Evolutionary conservation across 2,113 vertebrate genomes (phyloP).

Genomic region (Antennarius striatus): DNA sequence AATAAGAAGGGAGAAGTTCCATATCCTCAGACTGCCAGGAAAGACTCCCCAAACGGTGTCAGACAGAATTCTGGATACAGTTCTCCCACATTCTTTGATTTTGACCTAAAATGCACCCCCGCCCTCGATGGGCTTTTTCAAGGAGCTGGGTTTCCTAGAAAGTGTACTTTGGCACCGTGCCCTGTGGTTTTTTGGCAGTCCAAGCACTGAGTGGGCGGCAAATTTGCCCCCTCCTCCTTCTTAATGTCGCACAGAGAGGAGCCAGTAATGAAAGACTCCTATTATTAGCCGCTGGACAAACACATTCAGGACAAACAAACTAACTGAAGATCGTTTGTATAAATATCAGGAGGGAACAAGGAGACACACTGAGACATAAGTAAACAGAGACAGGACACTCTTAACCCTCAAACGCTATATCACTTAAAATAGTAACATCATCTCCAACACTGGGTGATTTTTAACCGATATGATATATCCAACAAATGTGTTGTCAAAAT

Average conservation of each 20-base stretch:
- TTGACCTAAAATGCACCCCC: conserved; percentile 51
- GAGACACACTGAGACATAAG: neutral
- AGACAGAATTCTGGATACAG: conserved; percentile 32
- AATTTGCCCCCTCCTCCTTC: conserved; percentile 30
- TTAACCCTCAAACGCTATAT: neutral
- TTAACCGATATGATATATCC: too few species aligned
- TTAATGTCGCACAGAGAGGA: conserved; percentile 33
- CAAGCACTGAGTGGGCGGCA: conserved; percentile 1
- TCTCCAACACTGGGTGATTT: too few species aligned
- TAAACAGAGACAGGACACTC: neutral
- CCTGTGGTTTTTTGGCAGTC: conserved; percentile 61
- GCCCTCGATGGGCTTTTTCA: conserved; percentile 36
- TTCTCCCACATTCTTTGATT: conserved; percentile 16
- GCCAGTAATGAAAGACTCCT: conserved; percentile 48
- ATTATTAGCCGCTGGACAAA: conserved; percentile 57
- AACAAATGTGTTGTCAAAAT: too few species aligned
- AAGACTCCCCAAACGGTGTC: neutral
- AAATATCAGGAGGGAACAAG: too few species aligned
- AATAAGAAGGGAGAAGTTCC: neutral
- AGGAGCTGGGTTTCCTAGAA: conserved; percentile 72
- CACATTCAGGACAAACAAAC: conserved; percentile 28
- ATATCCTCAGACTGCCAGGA: neutral
- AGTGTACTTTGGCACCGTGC: conserved; percentile 25
- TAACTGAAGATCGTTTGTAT: neutral
- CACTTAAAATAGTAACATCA: too few species aligned